Evolutionary conservation across 2,888 invertebrate genomes (phyloP).

Genomic region (Drosophila niveifrons): DNA sequence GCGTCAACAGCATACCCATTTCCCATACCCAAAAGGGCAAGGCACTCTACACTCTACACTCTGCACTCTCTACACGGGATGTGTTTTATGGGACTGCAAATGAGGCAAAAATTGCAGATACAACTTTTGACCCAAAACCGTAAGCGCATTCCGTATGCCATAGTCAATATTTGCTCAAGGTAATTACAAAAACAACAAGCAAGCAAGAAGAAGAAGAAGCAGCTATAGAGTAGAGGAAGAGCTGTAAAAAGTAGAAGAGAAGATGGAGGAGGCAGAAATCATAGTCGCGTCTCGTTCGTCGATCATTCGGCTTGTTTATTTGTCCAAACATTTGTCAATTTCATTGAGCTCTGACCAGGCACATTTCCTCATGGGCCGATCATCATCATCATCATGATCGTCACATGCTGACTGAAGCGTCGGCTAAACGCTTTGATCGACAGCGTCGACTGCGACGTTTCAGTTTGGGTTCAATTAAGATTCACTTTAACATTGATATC

Average conservation of each 20-base stretch:
- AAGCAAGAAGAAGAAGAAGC: conserved; percentile 13
- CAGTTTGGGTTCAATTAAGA: conserved; percentile 75
- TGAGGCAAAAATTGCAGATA: conserved; percentile 71
- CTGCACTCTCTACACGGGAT: conserved; percentile 21
- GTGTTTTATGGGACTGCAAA: conserved; percentile 57
- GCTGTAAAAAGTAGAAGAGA: not conserved
- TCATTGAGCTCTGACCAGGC: conserved; percentile 79
- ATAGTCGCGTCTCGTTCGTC: conserved; percentile 34
- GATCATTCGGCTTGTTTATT: conserved; percentile 74
- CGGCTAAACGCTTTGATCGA: conserved; percentile 68
- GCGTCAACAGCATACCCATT: conserved; percentile 62
- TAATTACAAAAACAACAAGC: conserved; percentile 75
- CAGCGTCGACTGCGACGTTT: conserved; percentile 29
- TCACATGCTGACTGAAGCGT: conserved; percentile 18
- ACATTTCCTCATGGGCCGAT: conserved; percentile 63
- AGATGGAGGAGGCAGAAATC: conserved; percentile 11
- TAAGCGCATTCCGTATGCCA: conserved; percentile 46
- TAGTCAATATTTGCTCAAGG: conserved; percentile 68
- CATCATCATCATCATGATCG: conserved; percentile 33
- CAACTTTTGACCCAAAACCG: conserved; percentile 75
- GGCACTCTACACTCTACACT: conserved; percentile 55
- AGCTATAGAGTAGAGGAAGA: not conserved
- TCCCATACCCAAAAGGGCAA: conserved; percentile 74
- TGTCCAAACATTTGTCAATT: conserved; percentile 80
- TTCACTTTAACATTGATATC: conserved; percentile 69